Conservation (phyloP, 2,797 vertebrate species). For the Hafferia zeledoni region DNA sequence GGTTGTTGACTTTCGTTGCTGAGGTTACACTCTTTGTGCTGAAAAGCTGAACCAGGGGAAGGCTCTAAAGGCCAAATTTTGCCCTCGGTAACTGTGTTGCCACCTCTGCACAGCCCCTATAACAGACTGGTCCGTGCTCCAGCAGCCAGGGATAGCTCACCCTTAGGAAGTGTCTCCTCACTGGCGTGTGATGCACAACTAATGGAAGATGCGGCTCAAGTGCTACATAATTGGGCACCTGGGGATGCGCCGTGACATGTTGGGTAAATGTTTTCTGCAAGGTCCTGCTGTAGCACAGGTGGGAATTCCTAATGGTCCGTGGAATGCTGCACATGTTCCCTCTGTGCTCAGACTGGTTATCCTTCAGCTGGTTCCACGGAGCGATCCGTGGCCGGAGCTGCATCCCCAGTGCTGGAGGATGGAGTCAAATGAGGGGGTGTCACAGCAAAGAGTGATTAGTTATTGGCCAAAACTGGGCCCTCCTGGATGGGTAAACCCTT, state of each 20-base stretch:
- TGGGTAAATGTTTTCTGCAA: background rate
- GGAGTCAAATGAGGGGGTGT: background rate
- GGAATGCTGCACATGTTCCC: background rate
- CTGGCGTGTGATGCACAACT: background rate
- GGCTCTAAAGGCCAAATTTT: background rate
- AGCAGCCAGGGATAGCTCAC: background rate
- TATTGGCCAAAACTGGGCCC: background rate
- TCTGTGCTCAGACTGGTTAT: background rate
- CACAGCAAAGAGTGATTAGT: background rate
- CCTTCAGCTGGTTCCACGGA: background rate
- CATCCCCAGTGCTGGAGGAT: background rate
- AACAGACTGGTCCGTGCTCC: background rate
- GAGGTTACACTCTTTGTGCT: background rate
- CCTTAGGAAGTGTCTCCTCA: background rate
- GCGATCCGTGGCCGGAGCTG: background rate
- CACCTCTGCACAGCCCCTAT: accelerated
- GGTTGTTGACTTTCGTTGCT: background rate
- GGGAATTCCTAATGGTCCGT: background rate
- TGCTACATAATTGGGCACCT: background rate
- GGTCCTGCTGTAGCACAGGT: background rate
- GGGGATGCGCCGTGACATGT: background rate
- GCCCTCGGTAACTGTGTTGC: accelerated
- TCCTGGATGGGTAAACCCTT: background rate
- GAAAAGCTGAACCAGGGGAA: background rate
- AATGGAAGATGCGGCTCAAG: background rate